These are phyloP conservation scores for Catharus fuscescens DNA, from an alignment of 2,113 vertebrate genomes.

Conservation along the genomic window DNA sequence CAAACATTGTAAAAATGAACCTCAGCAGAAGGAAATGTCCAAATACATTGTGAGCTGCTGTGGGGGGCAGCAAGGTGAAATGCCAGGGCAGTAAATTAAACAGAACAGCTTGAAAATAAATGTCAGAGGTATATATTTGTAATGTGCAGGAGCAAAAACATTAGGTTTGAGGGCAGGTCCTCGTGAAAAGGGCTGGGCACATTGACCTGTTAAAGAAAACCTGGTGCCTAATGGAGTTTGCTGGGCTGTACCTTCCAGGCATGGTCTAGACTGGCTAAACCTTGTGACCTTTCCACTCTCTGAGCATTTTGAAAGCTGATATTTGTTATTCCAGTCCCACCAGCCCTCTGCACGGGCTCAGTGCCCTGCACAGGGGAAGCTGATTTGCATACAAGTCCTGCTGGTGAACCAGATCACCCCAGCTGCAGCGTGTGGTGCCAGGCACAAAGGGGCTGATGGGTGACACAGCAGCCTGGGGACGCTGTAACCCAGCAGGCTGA, in stretches of 20 bases:
- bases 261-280: constrained; percentile 16
- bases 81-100: background rate
- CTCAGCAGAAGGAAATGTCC: background rate
- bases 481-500: background rate
- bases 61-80: background rate
- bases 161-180: background rate
- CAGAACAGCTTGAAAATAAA: background rate
- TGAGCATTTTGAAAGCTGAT: constrained; percentile 9
- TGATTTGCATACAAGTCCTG: background rate
- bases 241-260: background rate
- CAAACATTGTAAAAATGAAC: background rate
- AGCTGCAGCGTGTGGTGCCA: background rate
- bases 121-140: background rate
- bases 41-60: background rate
- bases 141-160: background rate
- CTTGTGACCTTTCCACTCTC: constrained; percentile 1
- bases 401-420: background rate
- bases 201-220: background rate
- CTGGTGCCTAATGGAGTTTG: background rate
- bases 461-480: background rate
- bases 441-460: background rate
- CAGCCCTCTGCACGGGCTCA: background rate
- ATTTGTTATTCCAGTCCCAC: background rate
- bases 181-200: background rate
- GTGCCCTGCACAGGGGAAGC: background rate